Conservation (phyloP, 37 sponge, comb jelly and placozoan species). For the Hormiphora californensis region DNA sequence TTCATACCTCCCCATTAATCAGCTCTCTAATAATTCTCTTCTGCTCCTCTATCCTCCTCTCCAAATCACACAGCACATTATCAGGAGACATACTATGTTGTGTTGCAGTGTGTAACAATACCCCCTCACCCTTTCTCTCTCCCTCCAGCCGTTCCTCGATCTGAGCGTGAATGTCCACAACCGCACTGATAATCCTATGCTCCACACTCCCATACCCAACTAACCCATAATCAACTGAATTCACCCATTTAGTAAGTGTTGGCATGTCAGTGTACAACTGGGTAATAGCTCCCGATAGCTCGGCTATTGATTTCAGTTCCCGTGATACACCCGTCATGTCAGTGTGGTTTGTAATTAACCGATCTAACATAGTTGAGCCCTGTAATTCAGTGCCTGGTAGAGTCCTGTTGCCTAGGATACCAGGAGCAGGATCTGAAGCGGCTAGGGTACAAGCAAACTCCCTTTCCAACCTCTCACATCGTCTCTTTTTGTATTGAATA, state of each 20-base stretch:
- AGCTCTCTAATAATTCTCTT: background rate
- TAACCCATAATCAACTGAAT: constrained; percentile 5
- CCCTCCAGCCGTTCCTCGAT: too few relatives aligned
- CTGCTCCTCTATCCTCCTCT: background rate
- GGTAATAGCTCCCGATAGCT: background rate
- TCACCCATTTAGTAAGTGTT: background rate
- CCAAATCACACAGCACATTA: background rate
- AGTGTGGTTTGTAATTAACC: background rate
- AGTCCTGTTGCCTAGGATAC: background rate
- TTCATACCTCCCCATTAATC: too few relatives aligned
- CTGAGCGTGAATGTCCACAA: too few relatives aligned
- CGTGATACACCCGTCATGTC: background rate
- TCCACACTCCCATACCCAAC: too few relatives aligned
- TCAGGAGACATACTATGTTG: background rate
- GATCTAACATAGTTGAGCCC: background rate
- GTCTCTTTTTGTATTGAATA: background rate
- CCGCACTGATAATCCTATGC: too few relatives aligned
- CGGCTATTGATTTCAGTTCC: background rate
- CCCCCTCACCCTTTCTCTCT: too few relatives aligned
- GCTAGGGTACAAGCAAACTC: background rate
- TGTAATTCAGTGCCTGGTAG: background rate
- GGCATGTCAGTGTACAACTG: background rate
- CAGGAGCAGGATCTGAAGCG: background rate
- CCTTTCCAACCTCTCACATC: background rate
- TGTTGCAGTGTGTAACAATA: background rate